A percentile compares a stretch with the other conserved stretches of the same genome.
Evolutionary conservation across 2,888 invertebrate genomes (phyloP).

Genomic region (Xanthorhoe designata): DNA sequence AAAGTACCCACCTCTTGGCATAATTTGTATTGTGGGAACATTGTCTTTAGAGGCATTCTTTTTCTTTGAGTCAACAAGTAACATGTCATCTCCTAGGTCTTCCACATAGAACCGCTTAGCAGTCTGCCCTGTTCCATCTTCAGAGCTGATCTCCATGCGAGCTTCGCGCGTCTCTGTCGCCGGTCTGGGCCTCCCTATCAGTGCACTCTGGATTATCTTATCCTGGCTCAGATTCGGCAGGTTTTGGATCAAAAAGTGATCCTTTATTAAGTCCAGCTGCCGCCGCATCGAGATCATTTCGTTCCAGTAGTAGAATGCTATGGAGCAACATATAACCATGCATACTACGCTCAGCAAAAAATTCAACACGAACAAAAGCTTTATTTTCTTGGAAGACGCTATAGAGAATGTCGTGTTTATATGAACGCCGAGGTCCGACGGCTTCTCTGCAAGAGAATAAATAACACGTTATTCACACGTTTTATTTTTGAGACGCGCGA

Average conservation of each 20-base stretch:
- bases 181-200: conserved; percentile 57
- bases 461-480: conserved; percentile 46
- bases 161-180: conserved; percentile 58
- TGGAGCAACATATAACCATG: conserved; percentile 71
- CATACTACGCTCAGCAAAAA: conserved; percentile 75
- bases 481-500: conserved; percentile 20
- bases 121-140: conserved; percentile 51
- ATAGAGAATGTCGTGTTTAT: conserved; percentile 79
- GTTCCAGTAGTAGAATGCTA: conserved; percentile 78
- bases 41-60: conserved; percentile 56
- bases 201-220: conserved; percentile 61
- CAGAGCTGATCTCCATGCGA: conserved; percentile 54
- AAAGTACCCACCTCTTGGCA: conserved; percentile 63
- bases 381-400: conserved; percentile 83
- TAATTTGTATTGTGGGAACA: conserved; percentile 43
- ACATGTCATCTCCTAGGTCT: conserved; percentile 73
- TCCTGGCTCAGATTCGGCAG: conserved; percentile 63
- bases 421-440: conserved; percentile 77
- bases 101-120: conserved; percentile 70
- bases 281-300: conserved; percentile 73
- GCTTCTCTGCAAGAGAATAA: conserved; percentile 68
- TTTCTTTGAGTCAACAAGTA: conserved; percentile 73
- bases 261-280: conserved; percentile 70
- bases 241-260: conserved; percentile 67
- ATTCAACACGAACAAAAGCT: conserved; percentile 74